Evolutionary conservation across 2,113 vertebrate genomes (phyloP), one percentile per base, ranked within the genome.

Genomic region (Phrynocephalus versicolor): DNA sequence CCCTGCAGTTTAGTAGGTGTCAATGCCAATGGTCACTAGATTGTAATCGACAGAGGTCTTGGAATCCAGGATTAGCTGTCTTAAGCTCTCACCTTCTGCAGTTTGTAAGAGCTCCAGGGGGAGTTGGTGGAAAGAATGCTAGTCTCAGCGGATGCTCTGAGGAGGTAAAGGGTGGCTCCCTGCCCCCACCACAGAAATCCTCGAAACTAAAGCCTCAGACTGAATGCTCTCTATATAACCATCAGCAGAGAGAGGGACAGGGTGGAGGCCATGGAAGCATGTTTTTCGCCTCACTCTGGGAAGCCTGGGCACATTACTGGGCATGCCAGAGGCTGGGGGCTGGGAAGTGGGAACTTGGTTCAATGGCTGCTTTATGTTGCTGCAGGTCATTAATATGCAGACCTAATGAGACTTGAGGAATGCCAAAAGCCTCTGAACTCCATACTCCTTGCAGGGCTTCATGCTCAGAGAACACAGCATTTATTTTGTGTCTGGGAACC

Each of bases 311-410:
- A 91, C 76, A 81, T 87, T 79, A 35, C 60, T 65, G 37, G 78
- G 60, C 35, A 37, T 37, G 35, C 6, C 7, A 25, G 13, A 21
- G 23, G 23, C 19, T 25, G 37, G 58, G 60, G 58, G 82, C 18
- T 41, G 92, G 93, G 89, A 82, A 90, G 94, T 91, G 89, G 85
- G 89, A 90, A 90, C 89, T 78, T 93, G 91, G 92, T 93, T 93
- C 94, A 96, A 96, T 94, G 94, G 93, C 93, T 95, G 92, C 96
- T 95, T 96, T 96, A 95, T 96, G 91, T 96, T 96, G 94, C 95
- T 95, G 94, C 94, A 96, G 96, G 97, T 97, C 96, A 97, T 98
- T 97, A 98, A 98, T 97, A 97, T 96, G 96, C 95, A 96, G 95
- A 92, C 93, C 96, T 98, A 98, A 98, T 97, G 97, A 98, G 97